These are phyloP conservation scores for Epizoanthus scotinus DNA, from an alignment of 92 coral and sea anemone genomes.

Conservation along the genomic window DNA sequence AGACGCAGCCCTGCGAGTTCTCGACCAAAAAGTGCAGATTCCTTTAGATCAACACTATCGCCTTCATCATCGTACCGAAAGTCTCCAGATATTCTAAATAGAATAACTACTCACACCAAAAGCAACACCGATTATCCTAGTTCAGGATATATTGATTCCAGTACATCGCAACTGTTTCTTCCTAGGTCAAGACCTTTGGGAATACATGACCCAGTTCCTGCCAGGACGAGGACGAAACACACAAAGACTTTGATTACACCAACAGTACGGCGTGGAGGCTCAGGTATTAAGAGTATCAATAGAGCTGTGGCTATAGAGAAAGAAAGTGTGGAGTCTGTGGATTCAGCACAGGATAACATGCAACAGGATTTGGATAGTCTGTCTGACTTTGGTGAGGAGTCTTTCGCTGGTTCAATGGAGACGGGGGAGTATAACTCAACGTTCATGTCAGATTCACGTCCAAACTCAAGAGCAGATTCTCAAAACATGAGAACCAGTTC, in stretches of 20 bases:
- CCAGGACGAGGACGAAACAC: conserved; percentile 11
- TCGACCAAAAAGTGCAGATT: conserved; percentile 23
- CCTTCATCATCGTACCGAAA: conserved; percentile 17
- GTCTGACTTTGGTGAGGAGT: conserved; percentile 1
- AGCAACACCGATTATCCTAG: background rate
- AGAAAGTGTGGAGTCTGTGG: background rate
- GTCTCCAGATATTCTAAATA: conserved; percentile 30
- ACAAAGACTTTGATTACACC: background rate
- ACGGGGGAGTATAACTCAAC: background rate
- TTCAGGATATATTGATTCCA: conserved; percentile 19
- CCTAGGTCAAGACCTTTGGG: conserved; percentile 40
- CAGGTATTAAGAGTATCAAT: background rate
- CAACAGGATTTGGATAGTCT: background rate
- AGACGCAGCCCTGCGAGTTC: conserved; percentile 4
- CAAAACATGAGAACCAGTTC: background rate
- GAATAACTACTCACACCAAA: background rate
- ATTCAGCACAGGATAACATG: background rate
- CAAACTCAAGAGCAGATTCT: conserved; percentile 12
- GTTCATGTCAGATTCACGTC: background rate
- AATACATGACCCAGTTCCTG: conserved; percentile 26
- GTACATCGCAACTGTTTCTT: conserved; percentile 25
- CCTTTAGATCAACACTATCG: background rate
- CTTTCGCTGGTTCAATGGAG: background rate
- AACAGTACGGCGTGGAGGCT: background rate
- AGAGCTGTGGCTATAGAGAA: background rate